Base-by-base conservation (phyloP, 2,888 invertebrate species). In the Falcaria lacertinaria region DNA sequence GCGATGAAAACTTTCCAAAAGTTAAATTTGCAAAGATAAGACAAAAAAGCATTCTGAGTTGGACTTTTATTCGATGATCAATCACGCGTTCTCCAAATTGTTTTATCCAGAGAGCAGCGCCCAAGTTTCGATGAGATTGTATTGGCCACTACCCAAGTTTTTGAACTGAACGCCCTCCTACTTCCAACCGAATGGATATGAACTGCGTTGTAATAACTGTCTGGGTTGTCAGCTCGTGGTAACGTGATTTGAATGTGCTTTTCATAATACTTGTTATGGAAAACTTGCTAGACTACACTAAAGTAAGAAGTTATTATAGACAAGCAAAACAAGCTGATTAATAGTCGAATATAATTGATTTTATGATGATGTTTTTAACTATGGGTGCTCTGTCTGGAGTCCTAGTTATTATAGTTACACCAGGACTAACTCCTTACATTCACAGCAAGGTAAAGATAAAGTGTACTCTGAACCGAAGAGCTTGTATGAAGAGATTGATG, bases 71-170 rank as follows among this genome's bases (percentile, higher is more conserved):
- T 62, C 62, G 55, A 67, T 65, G 73, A 79, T 80, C 78, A 76
- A 80, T 79, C 78, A 74, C 64, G 51, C 54, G 46, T 54, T 52
- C 52, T 57, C 56, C 54, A 64, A 73, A 79, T 76, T 74, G 70
- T 74, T 80, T 72, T 69, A 74, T 71, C 71, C 64, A 57, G 50
- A 50, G 28, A 28, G 28, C 28, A 66, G 77, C n/a, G n/a, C 47
- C 52, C 64, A 86, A 86, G 77, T 85, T 85, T 78, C 69, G 69
- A 82, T 79, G 78, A 80, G 80, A 84, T 85, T 84, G 81, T 83
- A 81, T 85, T 86, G 86, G 86, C 82, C 58, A 64, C 68, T 68
- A 58, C 77, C 86, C 85, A 86, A 85, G 64, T 78, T 69, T 44
- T 39, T 34, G 43, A 42, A 53, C 53, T 48, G 52, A 53, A 53